Conservation (phyloP, 2,113 vertebrate species). For the Calidris pugnax region DNA sequence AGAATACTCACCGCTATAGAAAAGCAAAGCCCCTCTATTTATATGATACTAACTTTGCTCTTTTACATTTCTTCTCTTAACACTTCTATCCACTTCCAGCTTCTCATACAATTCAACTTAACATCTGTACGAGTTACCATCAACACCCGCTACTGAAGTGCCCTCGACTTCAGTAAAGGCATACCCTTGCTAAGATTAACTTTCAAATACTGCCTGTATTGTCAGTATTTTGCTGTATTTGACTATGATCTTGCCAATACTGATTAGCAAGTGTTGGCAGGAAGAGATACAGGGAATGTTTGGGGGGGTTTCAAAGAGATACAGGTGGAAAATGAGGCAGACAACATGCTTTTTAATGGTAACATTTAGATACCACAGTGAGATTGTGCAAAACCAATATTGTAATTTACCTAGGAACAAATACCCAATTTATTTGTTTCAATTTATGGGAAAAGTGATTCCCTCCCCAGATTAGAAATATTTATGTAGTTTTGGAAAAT, state of each 20-base stretch:
- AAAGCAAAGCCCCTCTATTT: neutral
- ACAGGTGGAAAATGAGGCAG: neutral
- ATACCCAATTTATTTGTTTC: neutral
- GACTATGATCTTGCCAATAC: neutral
- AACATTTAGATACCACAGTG: neutral
- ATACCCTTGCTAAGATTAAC: neutral
- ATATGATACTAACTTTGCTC: neutral
- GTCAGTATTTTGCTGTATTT: neutral
- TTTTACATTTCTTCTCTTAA: neutral
- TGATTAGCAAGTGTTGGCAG: neutral
- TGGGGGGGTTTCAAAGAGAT: neutral
- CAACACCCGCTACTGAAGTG: neutral
- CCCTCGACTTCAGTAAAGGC: neutral
- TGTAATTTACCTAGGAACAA: neutral
- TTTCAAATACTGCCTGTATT: neutral
- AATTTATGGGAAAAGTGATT: neutral
- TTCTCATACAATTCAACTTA: neutral
- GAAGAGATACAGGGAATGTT: neutral
- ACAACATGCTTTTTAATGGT: neutral
- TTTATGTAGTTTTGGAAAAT: neutral
- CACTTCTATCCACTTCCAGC: neutral
- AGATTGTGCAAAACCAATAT: neutral
- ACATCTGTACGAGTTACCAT: neutral
- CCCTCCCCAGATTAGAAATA: neutral
- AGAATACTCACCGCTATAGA: neutral